phyloP scores from a whole-genome alignment of 2,888 invertebrate species.

The Dryobota labecula region DNA sequence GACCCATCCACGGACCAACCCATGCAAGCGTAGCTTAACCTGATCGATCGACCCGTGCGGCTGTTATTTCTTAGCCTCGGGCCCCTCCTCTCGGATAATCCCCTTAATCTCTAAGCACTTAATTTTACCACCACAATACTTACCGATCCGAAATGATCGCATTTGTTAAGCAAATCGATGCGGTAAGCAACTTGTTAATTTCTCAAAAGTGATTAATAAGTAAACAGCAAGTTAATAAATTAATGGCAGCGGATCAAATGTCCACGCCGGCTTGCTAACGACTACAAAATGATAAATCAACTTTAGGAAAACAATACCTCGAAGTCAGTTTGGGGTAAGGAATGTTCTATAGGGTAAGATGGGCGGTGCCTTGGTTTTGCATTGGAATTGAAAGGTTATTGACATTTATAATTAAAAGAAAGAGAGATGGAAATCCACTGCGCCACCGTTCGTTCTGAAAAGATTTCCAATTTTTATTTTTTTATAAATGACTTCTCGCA shows the following conservation, averaged over 20 bases:
- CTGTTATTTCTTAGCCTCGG: too few species aligned
- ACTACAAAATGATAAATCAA: slow-evolving; percentile 82
- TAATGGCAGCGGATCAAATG: slow-evolving; percentile 73
- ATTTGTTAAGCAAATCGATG: slow-evolving; percentile 48
- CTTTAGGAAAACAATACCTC: slow-evolving; percentile 78
- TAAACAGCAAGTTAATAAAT: slow-evolving; percentile 60
- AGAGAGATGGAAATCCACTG: neutral
- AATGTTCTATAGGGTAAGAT: slow-evolving; percentile 26
- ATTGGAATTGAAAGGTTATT: neutral
- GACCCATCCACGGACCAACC: too few species aligned
- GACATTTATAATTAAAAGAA: too few species aligned
- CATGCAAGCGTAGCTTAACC: too few species aligned
- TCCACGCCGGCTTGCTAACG: slow-evolving; percentile 78
- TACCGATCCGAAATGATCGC: slow-evolving; percentile 38
- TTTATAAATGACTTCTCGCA: too few species aligned
- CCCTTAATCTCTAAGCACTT: neutral
- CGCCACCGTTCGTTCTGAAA: too few species aligned
- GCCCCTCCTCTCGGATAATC: too few species aligned
- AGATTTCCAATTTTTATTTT: too few species aligned
- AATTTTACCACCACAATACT: slow-evolving; percentile 10
- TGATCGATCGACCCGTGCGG: too few species aligned
- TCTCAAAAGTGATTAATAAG: slow-evolving; percentile 61
- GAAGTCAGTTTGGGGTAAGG: slow-evolving; percentile 66
- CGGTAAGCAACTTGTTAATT: slow-evolving; percentile 57
- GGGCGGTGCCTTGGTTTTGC: neutral